Evolutionary conservation across 92 coral and sea anemone species (phyloP), one percentile per base, ranked within the genome.

Genomic region (Umimayanthus chanpuru): DNA sequence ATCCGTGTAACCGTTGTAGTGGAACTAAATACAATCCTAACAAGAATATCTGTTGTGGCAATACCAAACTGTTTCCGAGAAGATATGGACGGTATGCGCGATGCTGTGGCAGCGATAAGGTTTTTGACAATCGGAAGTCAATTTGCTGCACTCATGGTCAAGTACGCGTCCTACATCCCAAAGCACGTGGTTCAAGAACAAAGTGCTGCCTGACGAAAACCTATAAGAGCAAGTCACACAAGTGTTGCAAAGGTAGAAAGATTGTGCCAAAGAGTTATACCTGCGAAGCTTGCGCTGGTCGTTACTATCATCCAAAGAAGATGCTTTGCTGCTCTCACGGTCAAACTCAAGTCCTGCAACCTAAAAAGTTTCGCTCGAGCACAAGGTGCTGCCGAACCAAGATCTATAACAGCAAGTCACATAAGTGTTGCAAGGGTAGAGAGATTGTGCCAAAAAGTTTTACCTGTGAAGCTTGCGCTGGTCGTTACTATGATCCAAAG

Each of bases 401-500:
- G 49, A 21, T 28, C 70, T 79, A 79, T 30, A 79, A 79, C 28
- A 29, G 2, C 0, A 0, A 6, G 0, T 2, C 41, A 9, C n/a
- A 41, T 6, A 82, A 82, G n/a, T 82, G 86, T 26, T 82, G 86
- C 56, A 6, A 20, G 25, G 49, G 21, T 21, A 28, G 61, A 38
- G n/a, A n/a, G n/a, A n/a, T n/a, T n/a, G 64, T 82, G 23, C n/a
- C n/a, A 0, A 40, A 41, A 16, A 6, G 28, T 9, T 82, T 65
- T 67, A 65, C 86, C n/a, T 82, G 86, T 36, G 41, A 2, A 12
- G 29, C 76, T 6, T 82, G 86, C 40, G 86, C 76, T 15, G 76
- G 86, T 15, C 55, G 23, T 26, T 72, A 41, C 36, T 82, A 82
- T 68, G 10, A 67, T 43, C 86, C 86, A 23, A 47, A 6, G 8